A percentile compares a stretch with the other conserved stretches of the same genome.
Evolutionary conservation across 1,140 invertebrate species (phyloP).

Genomic region (Drosophila yakuba): DNA sequence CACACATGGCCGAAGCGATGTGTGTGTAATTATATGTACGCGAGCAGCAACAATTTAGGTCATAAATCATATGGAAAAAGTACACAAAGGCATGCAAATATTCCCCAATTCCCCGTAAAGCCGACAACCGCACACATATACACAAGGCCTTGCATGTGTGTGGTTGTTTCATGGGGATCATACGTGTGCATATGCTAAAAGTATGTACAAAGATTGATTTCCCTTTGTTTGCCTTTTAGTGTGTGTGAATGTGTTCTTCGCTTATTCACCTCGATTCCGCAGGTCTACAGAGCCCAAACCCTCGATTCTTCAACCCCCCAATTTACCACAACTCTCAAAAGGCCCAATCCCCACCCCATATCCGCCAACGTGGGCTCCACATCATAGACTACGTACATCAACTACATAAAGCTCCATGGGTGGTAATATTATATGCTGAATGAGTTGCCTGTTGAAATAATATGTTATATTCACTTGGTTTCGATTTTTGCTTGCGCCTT

Average conservation of each 20-base stretch:
- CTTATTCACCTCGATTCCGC: slow-evolving; percentile 67
- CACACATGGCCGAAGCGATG: slow-evolving; percentile 25
- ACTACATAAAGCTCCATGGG: slow-evolving; percentile 46
- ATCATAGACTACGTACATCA: slow-evolving; percentile 35
- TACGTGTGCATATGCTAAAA: slow-evolving; percentile 66
- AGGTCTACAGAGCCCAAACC: slow-evolving; percentile 21
- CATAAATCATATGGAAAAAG: slow-evolving; percentile 81
- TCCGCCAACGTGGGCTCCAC: slow-evolving; percentile 3
- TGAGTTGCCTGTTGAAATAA: slow-evolving; percentile 65
- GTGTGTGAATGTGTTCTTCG: slow-evolving; percentile 43
- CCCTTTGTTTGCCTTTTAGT: slow-evolving; percentile 80
- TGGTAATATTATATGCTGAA: slow-evolving; percentile 60
- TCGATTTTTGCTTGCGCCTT: slow-evolving; percentile 48
- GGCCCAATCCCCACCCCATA: not conserved
- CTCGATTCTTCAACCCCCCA: not conserved
- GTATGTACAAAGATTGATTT: slow-evolving; percentile 79
- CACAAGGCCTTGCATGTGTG: slow-evolving; percentile 4
- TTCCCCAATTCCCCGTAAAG: slow-evolving; percentile 60
- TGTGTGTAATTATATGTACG: slow-evolving; percentile 67
- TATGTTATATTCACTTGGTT: slow-evolving; percentile 63
- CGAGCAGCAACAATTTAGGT: slow-evolving; percentile 70
- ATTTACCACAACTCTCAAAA: not conserved
- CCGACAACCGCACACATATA: slow-evolving; percentile 6
- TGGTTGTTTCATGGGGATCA: slow-evolving; percentile 15
- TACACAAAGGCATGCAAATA: slow-evolving; percentile 78